Evolutionary conservation across 2,113 vertebrate species (phyloP).

Genomic region (Psilopsiagon aurifrons): DNA sequence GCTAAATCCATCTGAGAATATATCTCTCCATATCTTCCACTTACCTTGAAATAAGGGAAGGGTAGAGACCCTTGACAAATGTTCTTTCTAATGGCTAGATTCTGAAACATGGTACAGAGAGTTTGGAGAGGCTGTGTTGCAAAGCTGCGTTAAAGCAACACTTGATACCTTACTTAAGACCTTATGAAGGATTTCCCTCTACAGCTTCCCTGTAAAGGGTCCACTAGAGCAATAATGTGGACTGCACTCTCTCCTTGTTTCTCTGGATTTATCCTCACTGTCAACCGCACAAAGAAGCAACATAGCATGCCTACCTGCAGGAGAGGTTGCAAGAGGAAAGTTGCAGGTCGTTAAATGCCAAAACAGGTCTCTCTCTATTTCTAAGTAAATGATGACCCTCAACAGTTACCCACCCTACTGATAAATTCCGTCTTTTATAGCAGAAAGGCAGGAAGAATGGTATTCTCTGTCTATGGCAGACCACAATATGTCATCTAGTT

Average conservation of each 20-base stretch:
- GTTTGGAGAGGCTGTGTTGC: not conserved
- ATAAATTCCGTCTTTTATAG: not conserved
- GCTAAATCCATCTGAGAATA: not conserved
- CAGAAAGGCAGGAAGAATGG: not conserved
- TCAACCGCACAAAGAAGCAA: not conserved
- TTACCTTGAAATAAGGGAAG: not conserved
- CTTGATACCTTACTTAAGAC: not conserved
- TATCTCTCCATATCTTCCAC: not conserved
- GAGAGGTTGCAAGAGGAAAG: not conserved
- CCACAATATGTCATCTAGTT: not conserved
- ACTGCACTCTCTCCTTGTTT: rapidly evolving
- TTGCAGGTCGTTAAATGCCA: not conserved
- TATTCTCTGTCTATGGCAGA: not conserved
- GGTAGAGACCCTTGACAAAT: not conserved
- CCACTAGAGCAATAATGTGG: rapidly evolving
- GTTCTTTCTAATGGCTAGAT: not conserved
- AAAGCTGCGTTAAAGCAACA: not conserved
- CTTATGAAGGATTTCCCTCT: not conserved
- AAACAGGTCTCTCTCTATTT: not conserved
- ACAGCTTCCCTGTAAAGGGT: not conserved
- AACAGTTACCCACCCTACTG: not conserved
- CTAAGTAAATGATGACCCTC: not conserved
- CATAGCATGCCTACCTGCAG: not conserved
- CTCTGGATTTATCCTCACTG: no score
- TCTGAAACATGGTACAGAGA: not conserved